Base-by-base conservation (phyloP, 2,113 vertebrate species). In the Eleginops maclovinus region DNA sequence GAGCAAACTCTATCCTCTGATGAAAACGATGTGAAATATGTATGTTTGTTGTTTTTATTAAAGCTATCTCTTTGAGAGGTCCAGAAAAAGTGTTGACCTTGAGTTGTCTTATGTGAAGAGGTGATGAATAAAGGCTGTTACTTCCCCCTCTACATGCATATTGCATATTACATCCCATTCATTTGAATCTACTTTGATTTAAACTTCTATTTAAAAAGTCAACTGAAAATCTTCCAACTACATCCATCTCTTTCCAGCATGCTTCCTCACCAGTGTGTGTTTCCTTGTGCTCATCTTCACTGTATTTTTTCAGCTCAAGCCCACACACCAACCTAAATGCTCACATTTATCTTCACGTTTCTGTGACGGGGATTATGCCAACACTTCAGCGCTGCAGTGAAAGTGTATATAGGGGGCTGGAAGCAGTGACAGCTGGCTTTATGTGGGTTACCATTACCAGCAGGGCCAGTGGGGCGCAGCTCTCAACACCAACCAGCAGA, bases 401-500 rank as follows among this genome's bases (percentile, higher is more conserved):
- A 87, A 85, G 89, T 83, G 79, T 75, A 8, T 54, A 87, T 86
- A 70, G 68, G 82, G 81, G 43, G 9, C 47, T 61, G 11, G 43
- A 79, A 78, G 69, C 75, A 76, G 74, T 72, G 79, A 54, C 77
- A 81, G 81, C 78, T 62, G 69, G 61, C 28, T 81, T 60, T 47
- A 82, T 87, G 87, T 80, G 82, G 67, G 87, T 75, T 79, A 81
- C 77, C 72, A 68, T 88, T 44, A 87, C 56, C 60, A 78, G 79
- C 82, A 61, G 83, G 53, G 59, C 68, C 79, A 65, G 67, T 66
- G 65, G 83, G 74, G 77, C 22, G 67, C 85, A 73, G 79, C 89
- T 91, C 84, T 91, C 88, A 93, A 87, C 90, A 85, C 84, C 87
- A 84, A 71, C 59, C 70, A 50, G 73, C 77, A 56, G 79, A 84